These are phyloP conservation scores for Eucidaris tribuloides DNA, from an alignment of 35 echinoderm and acorn worm genomes.

Conservation along the genomic window DNA sequence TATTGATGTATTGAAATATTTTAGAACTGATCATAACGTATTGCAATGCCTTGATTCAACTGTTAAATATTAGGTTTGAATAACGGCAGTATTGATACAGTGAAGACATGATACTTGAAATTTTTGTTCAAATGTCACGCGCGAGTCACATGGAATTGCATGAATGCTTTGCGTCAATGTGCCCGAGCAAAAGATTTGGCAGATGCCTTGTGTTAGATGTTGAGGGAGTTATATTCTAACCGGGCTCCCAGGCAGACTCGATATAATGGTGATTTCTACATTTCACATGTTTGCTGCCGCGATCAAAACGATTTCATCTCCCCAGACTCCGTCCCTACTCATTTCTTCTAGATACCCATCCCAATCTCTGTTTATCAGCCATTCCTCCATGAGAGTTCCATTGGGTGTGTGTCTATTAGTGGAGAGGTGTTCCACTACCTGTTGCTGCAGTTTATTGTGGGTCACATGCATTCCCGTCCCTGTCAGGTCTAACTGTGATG, in stretches of 20 bases:
- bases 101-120: no score
- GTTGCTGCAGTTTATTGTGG: neutral
- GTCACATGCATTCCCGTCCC: neutral
- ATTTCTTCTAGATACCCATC: neutral
- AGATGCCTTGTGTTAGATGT: neutral
- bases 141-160: no score
- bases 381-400: neutral
- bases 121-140: no score
- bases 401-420: neutral
- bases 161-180: no score
- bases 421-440: neutral
- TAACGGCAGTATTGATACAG: no score
- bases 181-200: neutral
- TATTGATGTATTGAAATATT: no score
- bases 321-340: neutral
- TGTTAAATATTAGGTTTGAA: no score
- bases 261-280: neutral
- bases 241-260: neutral
- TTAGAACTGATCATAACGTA: no score
- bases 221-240: neutral
- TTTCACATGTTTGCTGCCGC: neutral
- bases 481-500: neutral
- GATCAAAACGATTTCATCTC: neutral
- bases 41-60: no score
- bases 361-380: neutral